Evolutionary conservation across 2,113 vertebrate genomes (phyloP).

Genomic region (Myrmecobius fasciatus): DNA sequence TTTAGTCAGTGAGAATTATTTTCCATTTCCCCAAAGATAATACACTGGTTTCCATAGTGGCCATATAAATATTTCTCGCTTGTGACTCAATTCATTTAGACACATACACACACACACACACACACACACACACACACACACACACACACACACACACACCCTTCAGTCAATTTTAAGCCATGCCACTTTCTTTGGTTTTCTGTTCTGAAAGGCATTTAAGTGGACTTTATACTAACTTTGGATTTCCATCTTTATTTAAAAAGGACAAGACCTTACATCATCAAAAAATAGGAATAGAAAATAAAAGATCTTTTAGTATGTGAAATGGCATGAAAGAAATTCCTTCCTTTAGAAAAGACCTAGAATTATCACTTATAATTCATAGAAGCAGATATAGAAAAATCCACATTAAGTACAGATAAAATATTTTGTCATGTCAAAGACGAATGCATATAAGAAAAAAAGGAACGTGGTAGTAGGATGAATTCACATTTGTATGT

Average conservation of each 20-base stretch:
- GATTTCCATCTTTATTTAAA: conserved; percentile 55
- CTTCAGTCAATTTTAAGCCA: conserved; percentile 56
- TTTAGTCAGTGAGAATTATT: conserved; percentile 1
- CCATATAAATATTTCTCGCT: conserved; percentile 73
- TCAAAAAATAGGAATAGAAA: conserved; percentile 55
- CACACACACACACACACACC: too few species aligned
- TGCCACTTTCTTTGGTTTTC: conserved; percentile 44
- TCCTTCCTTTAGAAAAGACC: not conserved
- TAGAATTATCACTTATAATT: not conserved
- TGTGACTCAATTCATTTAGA: conserved; percentile 66
- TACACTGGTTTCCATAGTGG: conserved; percentile 68
- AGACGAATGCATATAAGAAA: conserved; percentile 32
- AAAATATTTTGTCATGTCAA: not conserved
- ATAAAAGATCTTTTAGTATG: conserved; percentile 14
- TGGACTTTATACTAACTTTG: conserved; percentile 66
- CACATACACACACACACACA: not conserved
- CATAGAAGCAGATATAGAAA: conserved; percentile 1
- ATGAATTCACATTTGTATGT: conserved; percentile 6
- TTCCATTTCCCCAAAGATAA: conserved; percentile 49
- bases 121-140: not conserved
- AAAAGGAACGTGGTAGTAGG: not conserved
- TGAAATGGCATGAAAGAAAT: conserved; percentile 37
- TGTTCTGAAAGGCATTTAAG: conserved; percentile 36
- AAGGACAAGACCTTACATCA: conserved; percentile 61
- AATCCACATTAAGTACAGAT: not conserved